Evolutionary conservation across 2,113 vertebrate genomes (phyloP).

Genomic region (Elephas maximus): DNA sequence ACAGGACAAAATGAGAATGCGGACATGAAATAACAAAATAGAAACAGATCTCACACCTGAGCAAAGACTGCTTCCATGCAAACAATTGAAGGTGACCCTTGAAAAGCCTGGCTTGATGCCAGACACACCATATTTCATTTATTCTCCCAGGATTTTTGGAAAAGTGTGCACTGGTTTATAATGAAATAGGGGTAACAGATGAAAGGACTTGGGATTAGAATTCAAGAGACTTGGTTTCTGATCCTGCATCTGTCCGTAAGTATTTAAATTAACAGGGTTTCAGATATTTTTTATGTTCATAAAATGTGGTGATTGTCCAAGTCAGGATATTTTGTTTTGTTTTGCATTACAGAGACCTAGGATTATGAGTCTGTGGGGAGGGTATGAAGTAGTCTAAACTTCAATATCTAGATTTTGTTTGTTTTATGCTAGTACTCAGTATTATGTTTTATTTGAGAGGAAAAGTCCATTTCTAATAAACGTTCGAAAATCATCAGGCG

Average conservation of each 20-base stretch:
- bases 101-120: neutral
- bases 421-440: neutral
- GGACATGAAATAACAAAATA: neutral
- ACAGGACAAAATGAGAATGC: neutral
- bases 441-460: neutral
- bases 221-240: neutral
- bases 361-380: neutral
- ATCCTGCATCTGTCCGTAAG: neutral
- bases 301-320: neutral
- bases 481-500: neutral
- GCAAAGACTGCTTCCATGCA: neutral
- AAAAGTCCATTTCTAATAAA: neutral
- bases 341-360: neutral
- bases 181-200: neutral
- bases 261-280: neutral
- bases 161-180: neutral
- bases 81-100: neutral
- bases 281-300: neutral
- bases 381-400: neutral
- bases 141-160: neutral
- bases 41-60: neutral
- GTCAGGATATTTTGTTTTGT: neutral
- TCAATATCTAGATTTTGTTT: neutral
- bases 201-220: neutral
- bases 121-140: neutral